Evolutionary conservation across 53 echinoderm and acorn worm species (phyloP), one percentile per base, ranked within the genome.

Genomic region (Zoroaster sp.): DNA sequence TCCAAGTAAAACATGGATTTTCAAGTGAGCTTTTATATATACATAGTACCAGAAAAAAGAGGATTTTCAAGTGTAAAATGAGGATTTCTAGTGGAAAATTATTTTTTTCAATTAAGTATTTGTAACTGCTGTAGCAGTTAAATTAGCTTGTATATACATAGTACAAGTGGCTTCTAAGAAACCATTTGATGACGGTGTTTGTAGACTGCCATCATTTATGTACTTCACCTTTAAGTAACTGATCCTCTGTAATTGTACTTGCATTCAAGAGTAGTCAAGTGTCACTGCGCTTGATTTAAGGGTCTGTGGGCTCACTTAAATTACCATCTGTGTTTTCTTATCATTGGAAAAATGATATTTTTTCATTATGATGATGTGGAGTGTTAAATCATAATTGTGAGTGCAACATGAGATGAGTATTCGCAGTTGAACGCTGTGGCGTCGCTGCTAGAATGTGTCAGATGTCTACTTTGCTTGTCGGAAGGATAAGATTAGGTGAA

Each of bases 351-450:
- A 28, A 76, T 35, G 35, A 76, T 76, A 76, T 31, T 76, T 15
- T 76, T 33, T 47, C 76, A 65, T 65, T 23, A 12, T 17, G 21
- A 36, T 18, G 20, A 66, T 9, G 25, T 42, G 41, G 30, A 74
- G 76, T 76, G 46, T 76, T 46, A 51, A 17, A 51, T 76, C 46
- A 31, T 73, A 73, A 73, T 73, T 49, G 76, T 34, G 1, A 76
- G 15, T 17, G 76, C 17, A 49, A 76, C 21, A 17, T 73, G 37
- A 73, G 20, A 73, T 41, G 73, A 17, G 20, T 35, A 36, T 18
- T 17, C 38, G 38, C 20, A 59, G 63, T 28, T 59, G 63, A 28
- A 44, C 7, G 28, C 28, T 28, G 28, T n/a, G 28, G 28, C 28
- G 63, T 28, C 5, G 63, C 63, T 0, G 2, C 23, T 21, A 59